Evolutionary conservation across 2,797 vertebrate genomes (phyloP).

Genomic region (Characodon lateralis): DNA sequence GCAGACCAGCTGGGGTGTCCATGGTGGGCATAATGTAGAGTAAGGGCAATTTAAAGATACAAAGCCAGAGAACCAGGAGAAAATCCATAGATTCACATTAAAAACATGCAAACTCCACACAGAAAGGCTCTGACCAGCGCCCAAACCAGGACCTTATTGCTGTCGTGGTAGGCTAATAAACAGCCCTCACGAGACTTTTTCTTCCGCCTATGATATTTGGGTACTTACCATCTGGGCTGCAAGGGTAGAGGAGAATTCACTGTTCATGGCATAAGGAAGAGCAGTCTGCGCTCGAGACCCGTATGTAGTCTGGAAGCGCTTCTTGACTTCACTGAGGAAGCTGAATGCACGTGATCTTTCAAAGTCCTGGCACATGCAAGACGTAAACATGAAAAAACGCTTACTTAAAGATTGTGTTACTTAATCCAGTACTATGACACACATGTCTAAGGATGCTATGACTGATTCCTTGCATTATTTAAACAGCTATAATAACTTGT

Average conservation of each 20-base stretch:
- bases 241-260: conserved; percentile 95
- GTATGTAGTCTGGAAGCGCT: conserved; percentile 96
- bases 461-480: no score
- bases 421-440: neutral
- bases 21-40: neutral
- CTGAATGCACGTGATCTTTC: conserved; percentile 95
- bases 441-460: neutral
- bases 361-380: conserved; percentile 84
- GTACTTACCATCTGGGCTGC: conserved; percentile 94
- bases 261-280: conserved; percentile 99
- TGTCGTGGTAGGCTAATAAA: no score
- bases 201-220: neutral
- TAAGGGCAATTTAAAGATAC: no score
- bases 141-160: no score
- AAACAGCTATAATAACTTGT: no score
- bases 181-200: no score
- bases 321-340: conserved; percentile 95
- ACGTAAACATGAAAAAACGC: neutral
- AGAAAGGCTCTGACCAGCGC: no score
- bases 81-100: no score
- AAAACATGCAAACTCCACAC: no score
- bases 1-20: neutral
- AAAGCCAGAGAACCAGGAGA: no score
- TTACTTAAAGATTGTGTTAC: neutral
- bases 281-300: conserved; percentile 96